Base-by-base conservation (phyloP, 2,888 invertebrate genomes). In the Chironomus riparius region DNA sequence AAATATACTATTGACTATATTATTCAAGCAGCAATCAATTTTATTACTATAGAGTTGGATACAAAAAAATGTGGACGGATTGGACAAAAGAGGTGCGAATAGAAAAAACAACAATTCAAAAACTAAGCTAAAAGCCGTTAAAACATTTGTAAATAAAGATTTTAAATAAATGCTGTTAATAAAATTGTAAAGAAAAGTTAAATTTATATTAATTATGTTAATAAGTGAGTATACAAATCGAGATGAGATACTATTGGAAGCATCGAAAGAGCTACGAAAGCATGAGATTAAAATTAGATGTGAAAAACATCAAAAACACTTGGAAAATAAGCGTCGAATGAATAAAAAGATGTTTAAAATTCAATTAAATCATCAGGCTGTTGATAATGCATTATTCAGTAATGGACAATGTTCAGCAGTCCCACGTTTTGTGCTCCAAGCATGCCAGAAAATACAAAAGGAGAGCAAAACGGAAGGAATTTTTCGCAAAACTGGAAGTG, bases 401-500 rank as follows among this genome's bases (percentile, higher is more conserved):
- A 90, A 90, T 81, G 91, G 91, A 24, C 88, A 88, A 80, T 88
- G 90, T 78, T 85, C 92, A 50, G 87, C 89, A 81, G 88, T 93
- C 48, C 93, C 94, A 5, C 86, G 87, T 78, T 88, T 93, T 80
- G 88, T 93, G 1, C 88, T 89, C 79, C 90, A 91, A 81, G 88
- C 91, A 80, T 90, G 92, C 79, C 86, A 88, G 74, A 89, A 88
- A 79, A 87, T 94, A 72, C 85, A 90, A 78, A 85, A 88, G 68
- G 88, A 91, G 83, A 87, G 91, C 38, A 87, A 88, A 76, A 89
- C 90, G 21, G 95, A 95, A 82, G 96, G 96, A 0, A 84, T 96
- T 70, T 96, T 96, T 82, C 87, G 96, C 6, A 95, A 94, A 85
- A 93, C 94, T 70, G 96, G 95, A 13, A 93, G 50, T 87, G 95